Evolutionary conservation across 92 coral and sea anemone genomes (phyloP), one percentile per base, ranked within the genome.

Genomic region (Siderastrea radians): DNA sequence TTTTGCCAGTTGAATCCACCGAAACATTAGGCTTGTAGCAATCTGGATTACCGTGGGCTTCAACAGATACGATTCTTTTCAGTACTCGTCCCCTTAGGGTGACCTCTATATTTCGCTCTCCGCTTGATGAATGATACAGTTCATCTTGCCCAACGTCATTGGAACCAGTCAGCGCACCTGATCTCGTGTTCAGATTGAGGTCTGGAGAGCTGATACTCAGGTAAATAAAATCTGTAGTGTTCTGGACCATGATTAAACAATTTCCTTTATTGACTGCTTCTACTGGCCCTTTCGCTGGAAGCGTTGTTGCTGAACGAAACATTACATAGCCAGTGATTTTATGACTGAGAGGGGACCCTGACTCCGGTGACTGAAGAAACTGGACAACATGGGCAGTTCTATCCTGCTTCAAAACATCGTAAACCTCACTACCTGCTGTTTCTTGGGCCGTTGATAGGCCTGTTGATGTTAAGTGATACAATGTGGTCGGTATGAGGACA

Each of bases 231-330:
- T 63, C 52, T 1, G 44, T 7, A 8, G 88, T 75, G 52, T 89
- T 83, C 73, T 92, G 90, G 2, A 81, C 93, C 97, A 94, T 92
- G 7, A 92, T 46, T 61, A 92, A 74, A 49, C 95, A 89, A 0
- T 80, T 49, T 61, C 49, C 83, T 50, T 11, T 6, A 17, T 57
- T 68, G 9, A 86, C 95, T 38, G 26, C 68, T 48, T 66, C 48
- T 4, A 94, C 66, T 51, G 92, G 92, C 2, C 95, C 97, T 3
- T 46, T 85, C n/a, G 3, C 1, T 11, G 85, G 84, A 38, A 88
- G 64, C 7, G 19, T 10, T 4, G 58, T n/a, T 1, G 47, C n/a
- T 15, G 16, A 7, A 4, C 46, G 62, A 74, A 94, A 94, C 9
- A 94, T 53, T n/a, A 88, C 86, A 63, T 94, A 94, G 49, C 93